Conservation (phyloP, 2,113 vertebrate genomes). For the Serinus canaria region DNA sequence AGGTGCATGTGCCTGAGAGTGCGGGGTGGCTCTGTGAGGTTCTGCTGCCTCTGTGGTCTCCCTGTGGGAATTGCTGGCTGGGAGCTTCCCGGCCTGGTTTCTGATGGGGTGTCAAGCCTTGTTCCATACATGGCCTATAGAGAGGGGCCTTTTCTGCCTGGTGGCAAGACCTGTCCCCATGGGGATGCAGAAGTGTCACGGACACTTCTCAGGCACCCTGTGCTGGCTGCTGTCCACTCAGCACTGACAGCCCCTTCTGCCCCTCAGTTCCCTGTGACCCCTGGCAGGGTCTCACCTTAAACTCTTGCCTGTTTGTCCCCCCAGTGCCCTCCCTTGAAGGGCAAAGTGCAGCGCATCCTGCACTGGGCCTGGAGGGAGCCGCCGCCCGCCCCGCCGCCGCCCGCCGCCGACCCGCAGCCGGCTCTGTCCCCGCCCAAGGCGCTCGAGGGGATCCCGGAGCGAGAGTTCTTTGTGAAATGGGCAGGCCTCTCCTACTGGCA, state of each 20-base stretch:
- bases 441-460: slow-evolving; percentile 89
- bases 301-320: neutral
- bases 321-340: slow-evolving; percentile 95
- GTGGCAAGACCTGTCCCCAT: fast-evolving
- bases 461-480: slow-evolving; percentile 98
- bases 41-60: neutral
- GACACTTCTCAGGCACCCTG: neutral
- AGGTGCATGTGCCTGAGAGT: fast-evolving
- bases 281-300: neutral
- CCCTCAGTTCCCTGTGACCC: fast-evolving
- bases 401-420: slow-evolving; percentile 54
- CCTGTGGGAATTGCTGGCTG: neutral
- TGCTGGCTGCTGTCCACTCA: fast-evolving
- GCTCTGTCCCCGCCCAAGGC: slow-evolving; percentile 71
- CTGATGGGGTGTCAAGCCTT: neutral
- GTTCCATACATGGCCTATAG: neutral
- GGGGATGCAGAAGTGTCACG: fast-evolving
- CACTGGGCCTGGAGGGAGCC: slow-evolving; percentile 96
- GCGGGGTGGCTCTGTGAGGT: neutral
- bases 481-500: slow-evolving; percentile 96
- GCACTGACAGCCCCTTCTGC: neutral
- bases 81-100: neutral
- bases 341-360: slow-evolving; percentile 97
- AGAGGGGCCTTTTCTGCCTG: neutral
- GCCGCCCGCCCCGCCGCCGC: neutral